Percentiles rank a stretch among this genome's conserved stretches.
Evolutionary conservation across 2,113 vertebrate species (phyloP).

Genomic region (Lichenostomus cassidix): DNA sequence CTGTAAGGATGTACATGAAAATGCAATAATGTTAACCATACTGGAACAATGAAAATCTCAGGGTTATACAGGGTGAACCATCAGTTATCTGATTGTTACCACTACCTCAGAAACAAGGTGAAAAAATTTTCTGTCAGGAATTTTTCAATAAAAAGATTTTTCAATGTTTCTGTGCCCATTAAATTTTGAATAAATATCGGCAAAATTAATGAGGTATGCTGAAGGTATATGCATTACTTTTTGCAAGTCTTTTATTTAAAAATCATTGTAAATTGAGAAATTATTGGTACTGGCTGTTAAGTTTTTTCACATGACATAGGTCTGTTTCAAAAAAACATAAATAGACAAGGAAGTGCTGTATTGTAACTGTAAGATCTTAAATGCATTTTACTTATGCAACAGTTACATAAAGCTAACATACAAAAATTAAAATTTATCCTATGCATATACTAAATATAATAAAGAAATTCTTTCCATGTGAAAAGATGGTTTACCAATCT

Average conservation of each 20-base stretch:
- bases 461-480: background rate
- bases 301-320: background rate
- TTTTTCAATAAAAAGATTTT: background rate
- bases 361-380: background rate
- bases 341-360: background rate
- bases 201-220: background rate
- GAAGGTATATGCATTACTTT: background rate
- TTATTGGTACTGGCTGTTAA: background rate
- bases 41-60: background rate
- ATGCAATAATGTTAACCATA: background rate
- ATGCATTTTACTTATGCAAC: background rate
- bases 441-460: background rate
- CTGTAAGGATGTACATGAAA: background rate
- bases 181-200: background rate
- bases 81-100: background rate
- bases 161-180: background rate
- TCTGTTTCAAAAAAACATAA: background rate
- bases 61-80: background rate
- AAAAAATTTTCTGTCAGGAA: background rate
- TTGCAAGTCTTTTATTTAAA: background rate
- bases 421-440: background rate
- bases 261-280: background rate
- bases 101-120: background rate
- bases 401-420: background rate
- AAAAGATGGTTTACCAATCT: background rate